Evolutionary conservation across 2,888 invertebrate genomes (phyloP).

Genomic region (Drosophila nigricruria): DNA sequence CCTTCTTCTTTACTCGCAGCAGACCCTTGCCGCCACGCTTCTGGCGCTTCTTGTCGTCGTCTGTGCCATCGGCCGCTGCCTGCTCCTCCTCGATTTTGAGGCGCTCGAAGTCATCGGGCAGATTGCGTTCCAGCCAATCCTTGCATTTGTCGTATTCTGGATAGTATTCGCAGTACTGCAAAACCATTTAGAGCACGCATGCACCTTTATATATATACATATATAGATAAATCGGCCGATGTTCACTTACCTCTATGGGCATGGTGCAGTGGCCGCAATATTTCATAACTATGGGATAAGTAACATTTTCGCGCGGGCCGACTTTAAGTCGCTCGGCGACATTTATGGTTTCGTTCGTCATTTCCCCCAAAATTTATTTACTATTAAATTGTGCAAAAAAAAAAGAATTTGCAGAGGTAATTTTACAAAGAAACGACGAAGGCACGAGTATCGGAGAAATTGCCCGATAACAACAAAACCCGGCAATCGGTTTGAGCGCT

Average conservation of each 20-base stretch:
- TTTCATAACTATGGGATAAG: constrained; percentile 93
- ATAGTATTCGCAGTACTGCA: constrained; percentile 98
- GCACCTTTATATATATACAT: background rate
- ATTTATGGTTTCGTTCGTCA: constrained; percentile 88
- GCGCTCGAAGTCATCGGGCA: constrained; percentile 97
- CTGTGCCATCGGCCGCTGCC: constrained; percentile 90
- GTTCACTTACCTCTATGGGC: constrained; percentile 92
- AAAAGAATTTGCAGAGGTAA: constrained; percentile 17
- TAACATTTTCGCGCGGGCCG: constrained; percentile 90
- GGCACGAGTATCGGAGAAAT: constrained; percentile 28
- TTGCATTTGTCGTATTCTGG: constrained; percentile 99
- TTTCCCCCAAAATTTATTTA: constrained; percentile 67
- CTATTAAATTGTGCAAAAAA: constrained; percentile 20
- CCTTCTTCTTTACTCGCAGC: constrained; percentile 97
- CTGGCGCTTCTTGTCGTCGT: constrained; percentile 97
- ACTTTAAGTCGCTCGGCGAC: constrained; percentile 87
- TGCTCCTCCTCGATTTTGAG: constrained; percentile 87
- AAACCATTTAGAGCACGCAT: background rate
- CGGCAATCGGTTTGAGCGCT: background rate
- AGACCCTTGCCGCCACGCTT: constrained; percentile 98
- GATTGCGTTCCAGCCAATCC: constrained; percentile 97
- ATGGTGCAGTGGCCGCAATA: constrained; percentile 98
- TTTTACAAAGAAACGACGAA: constrained; percentile 16
- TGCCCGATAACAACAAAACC: constrained; percentile 5
- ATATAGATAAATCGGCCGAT: background rate